phyloP scores from a whole-genome alignment of 1,140 invertebrate species.

The Helicoverpa armigera region DNA sequence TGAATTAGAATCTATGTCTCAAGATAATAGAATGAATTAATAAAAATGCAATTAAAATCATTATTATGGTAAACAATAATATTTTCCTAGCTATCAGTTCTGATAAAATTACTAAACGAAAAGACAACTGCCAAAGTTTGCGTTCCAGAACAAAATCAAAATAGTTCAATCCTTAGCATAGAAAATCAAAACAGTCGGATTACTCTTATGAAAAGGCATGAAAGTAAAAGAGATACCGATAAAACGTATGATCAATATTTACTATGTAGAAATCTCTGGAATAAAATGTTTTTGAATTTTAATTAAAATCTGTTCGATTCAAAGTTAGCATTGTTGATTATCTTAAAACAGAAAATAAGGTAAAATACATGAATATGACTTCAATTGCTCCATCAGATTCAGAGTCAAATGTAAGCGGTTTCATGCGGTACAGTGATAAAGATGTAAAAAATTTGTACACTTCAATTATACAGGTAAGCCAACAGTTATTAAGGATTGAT shows the following conservation, averaged over 20 bases:
- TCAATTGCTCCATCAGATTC: constrained; percentile 73
- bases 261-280: background rate
- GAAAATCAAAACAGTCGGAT: too few relatives aligned
- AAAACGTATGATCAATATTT: background rate
- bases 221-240: background rate
- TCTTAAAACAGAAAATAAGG: background rate
- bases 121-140: background rate
- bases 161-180: background rate
- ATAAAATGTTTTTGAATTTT: background rate
- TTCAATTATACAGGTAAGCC: constrained; percentile 72
- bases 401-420: constrained; percentile 82
- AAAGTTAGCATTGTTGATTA: background rate
- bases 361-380: constrained; percentile 61
- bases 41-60: too few relatives aligned
- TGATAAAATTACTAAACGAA: constrained; percentile 1
- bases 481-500: background rate
- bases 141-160: background rate
- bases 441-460: constrained; percentile 73
- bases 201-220: background rate
- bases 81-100: background rate
- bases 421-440: constrained; percentile 76
- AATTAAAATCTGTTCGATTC: background rate
- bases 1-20: background rate
- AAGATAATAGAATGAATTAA: too few relatives aligned
- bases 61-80: too few relatives aligned